A percentile compares a stretch with the other conserved stretches of the same genome.
Evolutionary conservation across 1,140 invertebrate genomes (phyloP).

Genomic region (Lasioglossum baleicum): DNA sequence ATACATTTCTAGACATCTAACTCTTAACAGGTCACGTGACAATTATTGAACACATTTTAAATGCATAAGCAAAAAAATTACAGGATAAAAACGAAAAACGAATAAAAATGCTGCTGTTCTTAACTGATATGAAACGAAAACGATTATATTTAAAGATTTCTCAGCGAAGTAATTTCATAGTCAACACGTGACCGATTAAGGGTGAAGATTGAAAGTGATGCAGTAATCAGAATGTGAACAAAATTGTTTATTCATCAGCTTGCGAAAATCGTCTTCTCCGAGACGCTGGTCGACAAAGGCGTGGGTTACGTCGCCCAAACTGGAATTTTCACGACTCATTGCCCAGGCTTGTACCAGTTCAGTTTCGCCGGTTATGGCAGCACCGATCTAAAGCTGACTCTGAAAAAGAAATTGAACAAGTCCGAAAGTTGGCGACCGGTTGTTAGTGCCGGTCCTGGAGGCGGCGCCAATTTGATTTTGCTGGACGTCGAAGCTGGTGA

Average conservation of each 20-base stretch:
- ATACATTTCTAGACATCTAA: too few relatives aligned
- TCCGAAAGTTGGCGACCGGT: conserved; percentile 73
- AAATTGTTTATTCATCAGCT: conserved; percentile 57
- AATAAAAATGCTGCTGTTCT: too few relatives aligned
- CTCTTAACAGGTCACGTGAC: too few relatives aligned
- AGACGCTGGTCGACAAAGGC: conserved; percentile 77
- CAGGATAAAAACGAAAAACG: too few relatives aligned
- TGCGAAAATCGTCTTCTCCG: conserved; percentile 61
- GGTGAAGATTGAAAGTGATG: too few relatives aligned
- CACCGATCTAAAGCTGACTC: conserved; percentile 68
- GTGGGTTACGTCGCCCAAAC: conserved; percentile 79
- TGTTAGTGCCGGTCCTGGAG: conserved; percentile 67
- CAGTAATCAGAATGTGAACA: too few relatives aligned
- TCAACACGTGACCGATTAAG: too few relatives aligned
- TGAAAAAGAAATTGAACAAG: conserved; percentile 74
- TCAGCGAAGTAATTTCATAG: too few relatives aligned
- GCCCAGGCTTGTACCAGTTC: conserved; percentile 81
- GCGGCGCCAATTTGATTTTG: conserved; percentile 76
- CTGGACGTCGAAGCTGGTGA: conserved; percentile 76
- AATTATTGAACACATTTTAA: too few relatives aligned
- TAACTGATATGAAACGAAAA: too few relatives aligned
- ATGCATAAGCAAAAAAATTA: too few relatives aligned
- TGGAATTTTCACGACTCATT: conserved; percentile 80
- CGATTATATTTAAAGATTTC: too few relatives aligned
- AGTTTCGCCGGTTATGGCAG: conserved; percentile 77